Base-by-base conservation (phyloP, 2,113 vertebrate genomes). In the Corapipo altera region DNA sequence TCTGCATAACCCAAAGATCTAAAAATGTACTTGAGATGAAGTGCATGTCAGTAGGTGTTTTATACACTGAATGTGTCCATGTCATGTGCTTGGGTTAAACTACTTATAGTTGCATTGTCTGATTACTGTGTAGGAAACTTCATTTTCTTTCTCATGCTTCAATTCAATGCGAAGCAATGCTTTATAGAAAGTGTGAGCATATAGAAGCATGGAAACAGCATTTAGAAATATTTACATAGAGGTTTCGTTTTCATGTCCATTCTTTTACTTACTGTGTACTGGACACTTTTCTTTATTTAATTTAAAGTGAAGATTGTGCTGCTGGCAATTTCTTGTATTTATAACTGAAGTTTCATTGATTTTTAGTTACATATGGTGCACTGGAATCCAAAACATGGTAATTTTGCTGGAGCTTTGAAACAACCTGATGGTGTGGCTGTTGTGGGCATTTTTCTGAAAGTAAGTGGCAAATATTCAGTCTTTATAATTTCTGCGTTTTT, bases 311-410 rank as follows among this genome's bases (percentile, higher is more conserved):
- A 78, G 48, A 74, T 74, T 62, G 32, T 19, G 8, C 28, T 83
- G 6, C 52, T 93, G 11, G 30, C 20, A 80, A 58, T 76, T 77
- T 87, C 30, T 65, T 70, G 24, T 46, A 58, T 78, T 88, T 84
- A 13, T 71, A 88, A 82, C 59, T 86, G 39, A 85, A 5, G 4
- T n/a, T 81, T 96, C 55, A 46, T 57, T 95, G 62, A 30, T 97
- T 98, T 77, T 72, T 88, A 99, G 99, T 98, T 99, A 88, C 99
- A 99, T 84, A 96, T 99, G 97, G 99, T 99, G n/a, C 99, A 99
- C 96, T 99, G 99, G 99, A 99, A 99, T 96, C 98, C 99, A 49
- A 98, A 98, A 93, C 99, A 99, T 6, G 74, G 98, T 33, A 99
- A 98, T 78, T 99, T 99, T 83, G 98, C 90, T 24, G 98, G 98